Conservation (phyloP, 2,888 invertebrate species). For the Eugnorisma glareosa region DNA sequence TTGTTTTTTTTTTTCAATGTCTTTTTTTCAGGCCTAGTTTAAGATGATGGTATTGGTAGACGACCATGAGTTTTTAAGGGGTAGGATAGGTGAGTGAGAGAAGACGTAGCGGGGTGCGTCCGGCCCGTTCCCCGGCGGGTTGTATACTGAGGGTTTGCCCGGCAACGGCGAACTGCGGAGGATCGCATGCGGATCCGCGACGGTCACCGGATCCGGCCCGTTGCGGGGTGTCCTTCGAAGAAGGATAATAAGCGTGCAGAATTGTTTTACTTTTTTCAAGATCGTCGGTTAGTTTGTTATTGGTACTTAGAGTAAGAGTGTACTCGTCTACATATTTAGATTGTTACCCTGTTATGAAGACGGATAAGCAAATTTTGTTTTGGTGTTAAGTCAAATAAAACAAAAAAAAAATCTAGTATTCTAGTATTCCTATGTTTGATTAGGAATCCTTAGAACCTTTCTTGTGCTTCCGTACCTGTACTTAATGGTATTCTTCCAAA, state of each 20-base stretch:
- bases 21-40: slow-evolving; percentile 32
- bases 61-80: slow-evolving; percentile 50
- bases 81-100: slow-evolving; percentile 57
- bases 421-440: background rate
- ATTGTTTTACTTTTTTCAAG: slow-evolving; percentile 7
- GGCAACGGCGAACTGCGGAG: slow-evolving; percentile 59
- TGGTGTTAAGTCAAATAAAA: background rate
- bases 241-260: slow-evolving; percentile 15
- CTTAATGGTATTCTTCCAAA: background rate
- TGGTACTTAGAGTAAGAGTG: background rate
- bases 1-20: slow-evolving; percentile 35
- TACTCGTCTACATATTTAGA: background rate
- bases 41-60: slow-evolving; percentile 46
- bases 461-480: background rate
- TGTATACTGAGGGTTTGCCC: slow-evolving; percentile 60
- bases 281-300: background rate
- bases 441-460: background rate
- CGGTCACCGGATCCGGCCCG: slow-evolving; percentile 10
- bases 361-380: background rate
- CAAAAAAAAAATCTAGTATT: no score
- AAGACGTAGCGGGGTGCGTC: slow-evolving; percentile 52
- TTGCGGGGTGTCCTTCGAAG: slow-evolving; percentile 44
- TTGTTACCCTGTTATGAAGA: background rate
- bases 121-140: slow-evolving; percentile 61
- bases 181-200: slow-evolving; percentile 52